Conservation (phyloP, 53 echinoderm and acorn worm genomes). For the Zoroaster sp. region DNA sequence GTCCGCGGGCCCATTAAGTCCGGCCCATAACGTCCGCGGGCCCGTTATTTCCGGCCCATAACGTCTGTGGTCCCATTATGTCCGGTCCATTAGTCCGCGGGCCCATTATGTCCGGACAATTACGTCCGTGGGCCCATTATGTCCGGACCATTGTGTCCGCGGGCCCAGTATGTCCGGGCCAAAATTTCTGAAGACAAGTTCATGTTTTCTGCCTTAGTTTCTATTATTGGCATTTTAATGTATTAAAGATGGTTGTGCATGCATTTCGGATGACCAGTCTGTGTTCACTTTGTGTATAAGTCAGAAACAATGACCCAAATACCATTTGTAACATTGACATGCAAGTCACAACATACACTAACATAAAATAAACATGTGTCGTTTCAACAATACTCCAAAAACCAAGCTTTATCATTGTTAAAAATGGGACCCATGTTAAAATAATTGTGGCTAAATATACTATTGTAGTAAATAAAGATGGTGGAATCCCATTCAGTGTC, state of each 20-base stretch:
- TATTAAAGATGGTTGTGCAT: not conserved
- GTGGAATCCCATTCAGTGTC: too few relatives aligned
- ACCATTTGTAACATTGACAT: not conserved
- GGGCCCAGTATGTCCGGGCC: too few relatives aligned
- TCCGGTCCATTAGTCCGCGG: too few relatives aligned
- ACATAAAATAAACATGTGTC: not conserved
- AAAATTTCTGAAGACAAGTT: too few relatives aligned
- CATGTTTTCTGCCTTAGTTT: too few relatives aligned
- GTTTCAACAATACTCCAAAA: not conserved
- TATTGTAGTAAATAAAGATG: not conserved
- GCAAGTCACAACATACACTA: not conserved
- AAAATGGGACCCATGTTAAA: not conserved
- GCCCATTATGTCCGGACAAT: too few relatives aligned
- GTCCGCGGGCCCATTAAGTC: too few relatives aligned
- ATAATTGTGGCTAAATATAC: not conserved
- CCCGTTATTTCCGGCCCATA: too few relatives aligned
- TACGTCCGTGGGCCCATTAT: too few relatives aligned
- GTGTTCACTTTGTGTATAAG: not conserved
- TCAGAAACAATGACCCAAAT: slow-evolving; percentile 1
- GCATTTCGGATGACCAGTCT: not conserved
- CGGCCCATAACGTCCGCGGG: too few relatives aligned
- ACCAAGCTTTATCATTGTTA: not conserved
- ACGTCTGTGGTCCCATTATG: too few relatives aligned
- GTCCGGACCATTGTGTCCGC: too few relatives aligned
- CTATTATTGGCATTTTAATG: not conserved